These are phyloP conservation scores for Paramuricea clavata DNA, from an alignment of 92 coral and sea anemone species.

Conservation along the genomic window DNA sequence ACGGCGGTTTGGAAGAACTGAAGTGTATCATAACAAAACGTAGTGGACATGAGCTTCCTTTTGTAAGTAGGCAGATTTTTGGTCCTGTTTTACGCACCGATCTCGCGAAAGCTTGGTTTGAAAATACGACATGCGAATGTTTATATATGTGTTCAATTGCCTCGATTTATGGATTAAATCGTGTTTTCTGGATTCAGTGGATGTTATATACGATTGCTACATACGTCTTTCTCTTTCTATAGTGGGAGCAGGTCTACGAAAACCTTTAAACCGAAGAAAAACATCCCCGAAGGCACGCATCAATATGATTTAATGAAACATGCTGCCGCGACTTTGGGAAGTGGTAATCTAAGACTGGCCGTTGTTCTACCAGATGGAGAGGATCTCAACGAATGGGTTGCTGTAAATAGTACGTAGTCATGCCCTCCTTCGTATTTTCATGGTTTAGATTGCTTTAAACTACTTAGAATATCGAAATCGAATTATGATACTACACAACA, in stretches of 20 bases:
- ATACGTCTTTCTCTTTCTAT: constrained; percentile 38
- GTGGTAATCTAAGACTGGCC: constrained; percentile 95
- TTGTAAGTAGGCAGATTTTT: constrained; percentile 78
- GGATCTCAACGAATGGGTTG: constrained; percentile 99
- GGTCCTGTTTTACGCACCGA: neutral
- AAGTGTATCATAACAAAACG: constrained; percentile 18
- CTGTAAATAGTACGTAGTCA: constrained; percentile 87
- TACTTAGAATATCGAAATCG: neutral
- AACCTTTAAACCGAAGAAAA: constrained; percentile 98
- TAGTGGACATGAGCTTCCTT: constrained; percentile 94
- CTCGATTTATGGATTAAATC: constrained; percentile 13
- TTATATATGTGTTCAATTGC: neutral
- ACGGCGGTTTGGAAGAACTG: neutral
- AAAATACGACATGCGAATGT: neutral
- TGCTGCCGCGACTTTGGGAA: constrained; percentile 99
- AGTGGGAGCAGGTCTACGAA: constrained; percentile 99
- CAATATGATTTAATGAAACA: constrained; percentile 98
- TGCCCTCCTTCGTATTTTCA: neutral
- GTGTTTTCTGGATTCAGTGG: constrained; percentile 24
- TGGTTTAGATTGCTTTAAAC: neutral
- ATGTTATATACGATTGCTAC: constrained; percentile 15
- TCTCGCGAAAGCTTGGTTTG: neutral
- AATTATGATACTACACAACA: no score
- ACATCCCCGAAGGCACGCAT: constrained; percentile 99
- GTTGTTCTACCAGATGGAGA: constrained; percentile 99